Evolutionary conservation across 2,113 vertebrate species (phyloP).

Genomic region (Megalops atlanticus): DNA sequence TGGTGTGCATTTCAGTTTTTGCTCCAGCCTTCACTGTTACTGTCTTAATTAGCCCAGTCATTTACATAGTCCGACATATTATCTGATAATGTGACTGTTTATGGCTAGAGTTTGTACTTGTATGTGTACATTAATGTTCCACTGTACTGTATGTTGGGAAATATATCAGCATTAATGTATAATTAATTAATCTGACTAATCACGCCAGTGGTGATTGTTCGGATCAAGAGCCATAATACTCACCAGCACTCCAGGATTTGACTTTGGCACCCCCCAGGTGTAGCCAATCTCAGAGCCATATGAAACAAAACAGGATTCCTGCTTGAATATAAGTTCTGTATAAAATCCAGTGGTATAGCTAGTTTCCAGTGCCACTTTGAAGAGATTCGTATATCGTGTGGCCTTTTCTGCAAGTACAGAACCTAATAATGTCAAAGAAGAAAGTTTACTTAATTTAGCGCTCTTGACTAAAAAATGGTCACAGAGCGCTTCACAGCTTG

Average conservation of each 20-base stretch:
- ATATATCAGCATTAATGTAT: neutral
- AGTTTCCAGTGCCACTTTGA: too few relatives aligned
- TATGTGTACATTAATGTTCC: neutral
- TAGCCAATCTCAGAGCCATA: neutral
- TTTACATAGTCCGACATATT: neutral
- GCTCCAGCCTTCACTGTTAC: neutral
- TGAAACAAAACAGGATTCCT: neutral
- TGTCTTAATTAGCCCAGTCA: neutral
- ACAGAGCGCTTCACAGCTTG: neutral
- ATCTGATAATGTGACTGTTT: neutral
- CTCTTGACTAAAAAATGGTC: neutral
- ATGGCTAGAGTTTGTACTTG: too few relatives aligned
- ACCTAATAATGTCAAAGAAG: neutral
- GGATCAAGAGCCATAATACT: neutral
- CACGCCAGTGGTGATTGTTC: neutral
- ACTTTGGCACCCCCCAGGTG: neutral
- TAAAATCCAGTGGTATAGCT: too few relatives aligned
- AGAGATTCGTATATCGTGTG: neutral
- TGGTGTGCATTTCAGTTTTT: neutral
- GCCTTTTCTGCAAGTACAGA: neutral
- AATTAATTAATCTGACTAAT: neutral
- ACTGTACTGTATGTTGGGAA: too few relatives aligned
- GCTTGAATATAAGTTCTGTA: neutral
- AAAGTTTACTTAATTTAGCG: neutral
- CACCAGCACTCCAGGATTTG: neutral